These are phyloP conservation scores for Synanthedon tipuliformis DNA, from an alignment of 2,888 invertebrate species.

Conservation along the genomic window DNA sequence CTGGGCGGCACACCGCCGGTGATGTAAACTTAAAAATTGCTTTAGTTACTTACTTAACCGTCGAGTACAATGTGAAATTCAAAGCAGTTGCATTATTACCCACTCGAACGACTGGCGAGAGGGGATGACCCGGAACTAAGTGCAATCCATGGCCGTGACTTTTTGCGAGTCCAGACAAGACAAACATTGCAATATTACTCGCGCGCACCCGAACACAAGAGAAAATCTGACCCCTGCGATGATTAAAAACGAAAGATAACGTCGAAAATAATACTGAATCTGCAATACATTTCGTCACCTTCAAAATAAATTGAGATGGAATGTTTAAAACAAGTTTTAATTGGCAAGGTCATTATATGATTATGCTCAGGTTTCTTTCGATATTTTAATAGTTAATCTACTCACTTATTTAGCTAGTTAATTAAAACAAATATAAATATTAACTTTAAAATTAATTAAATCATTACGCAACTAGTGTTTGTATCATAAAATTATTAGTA, in stretches of 20 bases:
- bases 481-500: too few relatives aligned
- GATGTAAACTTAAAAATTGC: conserved; percentile 70
- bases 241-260: neutral
- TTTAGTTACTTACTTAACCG: conserved; percentile 65
- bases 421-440: conserved; percentile 19
- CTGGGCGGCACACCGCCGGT: conserved; percentile 41
- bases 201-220: neutral
- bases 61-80: conserved; percentile 55
- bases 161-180: conserved; percentile 5
- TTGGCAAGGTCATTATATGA: conserved; percentile 41
- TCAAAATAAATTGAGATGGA: conserved; percentile 20
- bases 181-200: neutral
- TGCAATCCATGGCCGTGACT: conserved; percentile 40
- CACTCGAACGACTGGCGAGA: conserved; percentile 15
- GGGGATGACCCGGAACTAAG: conserved; percentile 55
- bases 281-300: neutral
- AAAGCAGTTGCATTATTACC: conserved; percentile 34
- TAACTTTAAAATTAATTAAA: neutral
- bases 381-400: too few relatives aligned
- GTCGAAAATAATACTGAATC: neutral
- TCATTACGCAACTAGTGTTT: too few relatives aligned
- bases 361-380: too few relatives aligned
- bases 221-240: neutral
- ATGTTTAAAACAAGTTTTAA: conserved; percentile 56
- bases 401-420: too few relatives aligned